phyloP scores from a whole-genome alignment of 2,113 vertebrate genomes.

The Oreochromis aureus region DNA sequence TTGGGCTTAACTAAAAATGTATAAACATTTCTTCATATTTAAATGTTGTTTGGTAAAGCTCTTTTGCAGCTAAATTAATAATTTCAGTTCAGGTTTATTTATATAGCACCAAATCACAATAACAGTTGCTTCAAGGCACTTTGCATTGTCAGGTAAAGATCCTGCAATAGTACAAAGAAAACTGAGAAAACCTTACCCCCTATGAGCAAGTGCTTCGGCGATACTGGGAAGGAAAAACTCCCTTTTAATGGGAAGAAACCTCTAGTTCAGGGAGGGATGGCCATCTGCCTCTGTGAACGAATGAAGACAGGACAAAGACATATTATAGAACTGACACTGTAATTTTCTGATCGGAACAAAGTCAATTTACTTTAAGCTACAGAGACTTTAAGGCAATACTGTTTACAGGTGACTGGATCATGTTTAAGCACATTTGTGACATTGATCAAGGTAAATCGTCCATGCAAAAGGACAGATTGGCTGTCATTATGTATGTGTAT shows the following conservation, averaged over 20 bases:
- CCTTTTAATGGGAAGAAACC: too few species aligned
- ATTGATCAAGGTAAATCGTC: too few species aligned
- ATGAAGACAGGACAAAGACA: too few species aligned
- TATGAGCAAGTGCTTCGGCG: not conserved
- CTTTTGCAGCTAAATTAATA: not conserved
- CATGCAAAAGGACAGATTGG: too few species aligned
- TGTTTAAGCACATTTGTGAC: too few species aligned
- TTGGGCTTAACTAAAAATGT: not conserved
- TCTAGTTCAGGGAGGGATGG: too few species aligned
- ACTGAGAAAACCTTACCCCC: not conserved
- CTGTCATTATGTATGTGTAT: too few species aligned
- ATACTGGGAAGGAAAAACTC: not conserved
- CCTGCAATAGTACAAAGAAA: not conserved
- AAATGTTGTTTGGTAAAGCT: not conserved
- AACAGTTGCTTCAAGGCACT: not conserved
- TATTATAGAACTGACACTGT: too few species aligned
- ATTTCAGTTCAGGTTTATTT: not conserved
- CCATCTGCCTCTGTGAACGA: too few species aligned
- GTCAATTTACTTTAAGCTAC: not conserved
- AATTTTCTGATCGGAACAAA: not conserved
- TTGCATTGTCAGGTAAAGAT: not conserved
- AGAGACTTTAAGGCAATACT: not conserved
- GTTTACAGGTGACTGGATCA: too few species aligned
- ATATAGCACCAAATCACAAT: not conserved
- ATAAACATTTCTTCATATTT: not conserved